These are phyloP conservation scores for Melanerpes aurifrons DNA, from an alignment of 2,113 vertebrate genomes.

Conservation along the genomic window DNA sequence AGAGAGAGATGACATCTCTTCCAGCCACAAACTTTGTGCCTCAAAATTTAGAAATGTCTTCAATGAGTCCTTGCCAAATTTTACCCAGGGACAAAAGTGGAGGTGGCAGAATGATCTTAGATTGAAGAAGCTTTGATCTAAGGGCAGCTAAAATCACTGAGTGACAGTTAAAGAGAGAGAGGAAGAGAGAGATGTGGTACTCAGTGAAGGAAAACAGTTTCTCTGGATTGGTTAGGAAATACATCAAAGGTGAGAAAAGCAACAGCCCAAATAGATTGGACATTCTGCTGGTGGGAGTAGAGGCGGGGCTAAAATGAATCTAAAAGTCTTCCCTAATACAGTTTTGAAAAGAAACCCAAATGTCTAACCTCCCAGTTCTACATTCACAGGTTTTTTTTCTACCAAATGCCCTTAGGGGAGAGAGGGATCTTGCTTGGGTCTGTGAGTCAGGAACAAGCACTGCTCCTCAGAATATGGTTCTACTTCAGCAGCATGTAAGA, in stretches of 20 bases:
- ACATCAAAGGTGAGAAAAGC: background rate
- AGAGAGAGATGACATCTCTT: background rate
- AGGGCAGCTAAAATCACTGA: background rate
- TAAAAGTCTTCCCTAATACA: background rate
- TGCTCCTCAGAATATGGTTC: background rate
- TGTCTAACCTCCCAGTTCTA: background rate
- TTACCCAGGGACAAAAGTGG: background rate
- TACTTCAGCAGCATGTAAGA: constrained; percentile 3
- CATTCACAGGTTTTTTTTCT: no score
- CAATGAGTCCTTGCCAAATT: background rate
- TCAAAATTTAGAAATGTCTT: background rate
- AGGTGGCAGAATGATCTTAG: background rate
- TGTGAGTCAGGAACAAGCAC: background rate
- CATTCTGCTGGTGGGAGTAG: background rate
- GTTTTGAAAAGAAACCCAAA: background rate
- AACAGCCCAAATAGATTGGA: background rate
- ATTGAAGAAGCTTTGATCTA: background rate
- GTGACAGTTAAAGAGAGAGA: background rate
- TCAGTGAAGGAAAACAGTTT: background rate
- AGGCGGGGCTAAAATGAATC: background rate
- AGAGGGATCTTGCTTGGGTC: background rate
- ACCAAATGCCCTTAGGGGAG: background rate
- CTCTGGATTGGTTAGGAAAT: background rate
- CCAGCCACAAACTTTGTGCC: background rate
- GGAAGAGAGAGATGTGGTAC: background rate